A percentile compares a stretch with the other conserved stretches of the same genome.
These are phyloP conservation scores for Aphelinus atriplicis DNA, from an alignment of 1,140 invertebrate species.

Conservation along the genomic window DNA sequence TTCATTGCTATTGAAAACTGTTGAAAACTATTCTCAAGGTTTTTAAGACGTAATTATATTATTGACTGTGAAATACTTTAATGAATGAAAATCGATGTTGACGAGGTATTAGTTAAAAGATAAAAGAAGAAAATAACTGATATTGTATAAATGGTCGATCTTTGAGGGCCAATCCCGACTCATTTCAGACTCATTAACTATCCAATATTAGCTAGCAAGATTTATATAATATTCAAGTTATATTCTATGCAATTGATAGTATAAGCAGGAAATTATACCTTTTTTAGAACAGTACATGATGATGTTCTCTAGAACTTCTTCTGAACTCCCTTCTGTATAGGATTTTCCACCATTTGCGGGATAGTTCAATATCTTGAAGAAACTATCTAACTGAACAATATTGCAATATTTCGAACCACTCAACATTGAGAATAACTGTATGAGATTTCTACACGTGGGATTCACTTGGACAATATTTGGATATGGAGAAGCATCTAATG, in stretches of 20 bases:
- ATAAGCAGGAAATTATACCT: constrained; percentile 37
- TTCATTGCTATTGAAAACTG: too few species aligned
- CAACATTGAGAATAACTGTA: constrained; percentile 70
- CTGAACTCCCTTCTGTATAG: constrained; percentile 44
- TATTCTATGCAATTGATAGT: background rate
- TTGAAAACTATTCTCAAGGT: too few species aligned
- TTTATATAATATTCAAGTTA: background rate
- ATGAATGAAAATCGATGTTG: too few species aligned
- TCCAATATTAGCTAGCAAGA: too few species aligned
- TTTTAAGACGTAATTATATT: background rate
- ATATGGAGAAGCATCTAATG: constrained; percentile 68
- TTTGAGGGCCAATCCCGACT: too few species aligned
- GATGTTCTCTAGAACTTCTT: constrained; percentile 54
- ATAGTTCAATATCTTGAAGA: constrained; percentile 31
- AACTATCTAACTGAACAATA: constrained; percentile 43
- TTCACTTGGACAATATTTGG: constrained; percentile 79
- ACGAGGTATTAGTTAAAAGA: too few species aligned
- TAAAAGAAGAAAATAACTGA: too few species aligned
- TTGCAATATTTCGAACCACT: constrained; percentile 42
- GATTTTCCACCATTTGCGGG: background rate
- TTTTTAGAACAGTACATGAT: constrained; percentile 58
- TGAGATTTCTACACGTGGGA: constrained; percentile 75
- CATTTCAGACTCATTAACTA: too few species aligned
- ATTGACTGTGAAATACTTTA: background rate
- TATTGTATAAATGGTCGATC: too few species aligned